Conservation (phyloP, 30 jellyfish, hydroid and myxozoan species). For the Aurelia aurita region DNA sequence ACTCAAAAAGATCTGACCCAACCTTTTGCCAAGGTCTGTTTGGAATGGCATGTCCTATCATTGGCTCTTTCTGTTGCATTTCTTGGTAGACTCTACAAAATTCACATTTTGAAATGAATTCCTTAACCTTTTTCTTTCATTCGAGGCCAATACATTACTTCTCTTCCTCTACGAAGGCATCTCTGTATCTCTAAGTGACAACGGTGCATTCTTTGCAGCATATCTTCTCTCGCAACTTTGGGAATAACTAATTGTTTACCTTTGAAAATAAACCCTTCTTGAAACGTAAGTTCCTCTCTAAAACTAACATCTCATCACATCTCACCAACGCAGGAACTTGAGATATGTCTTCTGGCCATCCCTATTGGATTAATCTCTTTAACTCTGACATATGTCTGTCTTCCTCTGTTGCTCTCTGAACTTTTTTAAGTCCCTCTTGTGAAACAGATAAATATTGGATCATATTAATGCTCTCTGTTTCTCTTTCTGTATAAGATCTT, state of each 20-base stretch:
- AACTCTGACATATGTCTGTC: conserved; percentile 42
- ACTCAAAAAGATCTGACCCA: conserved; percentile 47
- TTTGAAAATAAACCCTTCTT: conserved; percentile 41
- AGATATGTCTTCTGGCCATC: conserved; percentile 57
- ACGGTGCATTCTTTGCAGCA: conserved; percentile 31
- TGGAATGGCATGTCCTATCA: conserved; percentile 36
- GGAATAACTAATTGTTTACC: conserved; percentile 71
- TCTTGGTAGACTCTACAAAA: conserved; percentile 18
- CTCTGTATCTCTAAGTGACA: conserved; percentile 37
- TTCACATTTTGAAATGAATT: conserved; percentile 39
- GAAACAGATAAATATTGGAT: conserved; percentile 41
- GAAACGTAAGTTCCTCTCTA: conserved; percentile 38
- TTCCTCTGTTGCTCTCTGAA: conserved; percentile 50
- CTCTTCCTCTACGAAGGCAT: conserved; percentile 39
- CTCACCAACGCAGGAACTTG: conserved; percentile 22
- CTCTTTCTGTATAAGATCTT: conserved; percentile 38
- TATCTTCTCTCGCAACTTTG: conserved; percentile 21
- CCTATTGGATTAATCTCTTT: conserved; percentile 38
- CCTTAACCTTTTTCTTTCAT: conserved; percentile 42
- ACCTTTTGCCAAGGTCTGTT: conserved; percentile 54
- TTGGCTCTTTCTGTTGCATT: conserved; percentile 24
- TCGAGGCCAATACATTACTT: conserved; percentile 51
- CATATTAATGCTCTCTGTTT: conserved; percentile 31
- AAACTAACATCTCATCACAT: conserved; percentile 10
- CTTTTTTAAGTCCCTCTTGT: conserved; percentile 41